phyloP scores from a whole-genome alignment of 2,888 invertebrate genomes.

The Mystacides longicornis region DNA sequence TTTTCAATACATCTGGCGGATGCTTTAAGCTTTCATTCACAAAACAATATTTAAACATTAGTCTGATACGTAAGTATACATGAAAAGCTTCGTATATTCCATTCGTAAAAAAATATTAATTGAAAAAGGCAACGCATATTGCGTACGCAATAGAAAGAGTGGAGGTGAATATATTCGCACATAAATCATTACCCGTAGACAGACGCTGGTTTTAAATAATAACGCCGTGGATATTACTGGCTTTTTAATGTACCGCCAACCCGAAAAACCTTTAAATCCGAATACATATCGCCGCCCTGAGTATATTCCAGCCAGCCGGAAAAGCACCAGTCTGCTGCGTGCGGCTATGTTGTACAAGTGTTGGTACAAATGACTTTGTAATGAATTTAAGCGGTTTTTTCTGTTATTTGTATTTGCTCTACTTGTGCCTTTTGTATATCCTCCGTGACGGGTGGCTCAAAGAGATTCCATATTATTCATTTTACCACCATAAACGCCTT shows the following conservation, averaged over 20 bases:
- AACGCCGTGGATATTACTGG: background rate
- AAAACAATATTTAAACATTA: too few relatives aligned
- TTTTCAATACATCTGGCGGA: too few relatives aligned
- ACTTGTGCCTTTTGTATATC: background rate
- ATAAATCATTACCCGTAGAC: background rate
- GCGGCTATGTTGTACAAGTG: background rate
- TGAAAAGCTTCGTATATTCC: background rate
- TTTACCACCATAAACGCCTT: background rate
- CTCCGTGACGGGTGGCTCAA: background rate
- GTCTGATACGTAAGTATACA: background rate
- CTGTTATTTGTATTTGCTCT: background rate
- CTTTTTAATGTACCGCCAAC: background rate
- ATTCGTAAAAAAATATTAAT: background rate
- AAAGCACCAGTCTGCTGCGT: background rate
- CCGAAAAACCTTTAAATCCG: too few relatives aligned
- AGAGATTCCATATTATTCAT: background rate
- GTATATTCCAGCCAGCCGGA: background rate
- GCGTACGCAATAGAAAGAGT: background rate
- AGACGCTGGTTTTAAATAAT: background rate
- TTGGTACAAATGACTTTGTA: background rate
- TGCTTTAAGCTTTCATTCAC: too few relatives aligned
- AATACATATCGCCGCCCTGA: too few relatives aligned
- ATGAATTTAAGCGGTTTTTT: background rate
- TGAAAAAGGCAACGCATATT: background rate
- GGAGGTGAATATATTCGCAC: background rate